Base-by-base conservation (phyloP, 92 coral and sea anemone species). In the Bergia puertoricense region DNA sequence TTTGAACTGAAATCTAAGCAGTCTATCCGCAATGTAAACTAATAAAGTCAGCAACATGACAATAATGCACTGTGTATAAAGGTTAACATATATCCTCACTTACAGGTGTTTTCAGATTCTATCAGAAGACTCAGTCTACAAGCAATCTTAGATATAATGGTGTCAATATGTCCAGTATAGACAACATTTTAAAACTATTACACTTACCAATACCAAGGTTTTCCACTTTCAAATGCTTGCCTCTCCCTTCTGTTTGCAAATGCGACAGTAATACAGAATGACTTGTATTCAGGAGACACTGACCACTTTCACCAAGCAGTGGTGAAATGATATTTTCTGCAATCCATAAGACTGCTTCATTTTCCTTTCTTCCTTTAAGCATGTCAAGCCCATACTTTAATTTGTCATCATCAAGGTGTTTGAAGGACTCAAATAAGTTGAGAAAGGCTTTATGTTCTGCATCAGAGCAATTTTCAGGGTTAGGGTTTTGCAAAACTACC, bases 281-380 rank as follows among this genome's bases (percentile, higher is more conserved):
- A 37, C 46, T 56, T 56, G 71, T 13, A 57, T 81, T 81, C 40
- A 81, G 74, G 8, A 38, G 4, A 37, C 85, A 81, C 85, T 81
- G 85, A 56, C 85, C 71, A 81, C 67, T 38, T 56, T 81, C 85
- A 38, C 85, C 85, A 81, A 81, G 85, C 74, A 81, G 72, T 59
- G 72, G 85, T 18, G 85, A 81, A 81, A 81, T 59, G 7, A 81
- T 36, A 59, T 81, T 81, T 81, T 81, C 85, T 13, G 36, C 30
- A 81, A 81, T 57, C 85, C 85, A 81, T 7, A 81, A 38, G 10
- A 56, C 50, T 37, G 85, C 38, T 41, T 81, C 73, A 57, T 54
- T 81, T 77, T 77, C 81, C 48, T 80, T 23, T 36, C 37, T 57
- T 2, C 7, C 37, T 51, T 80, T 51, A 3, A 56, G 71, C 84